Evolutionary conservation across 2,888 invertebrate genomes (phyloP).

Genomic region (Zaprionus obscuricornis): DNA sequence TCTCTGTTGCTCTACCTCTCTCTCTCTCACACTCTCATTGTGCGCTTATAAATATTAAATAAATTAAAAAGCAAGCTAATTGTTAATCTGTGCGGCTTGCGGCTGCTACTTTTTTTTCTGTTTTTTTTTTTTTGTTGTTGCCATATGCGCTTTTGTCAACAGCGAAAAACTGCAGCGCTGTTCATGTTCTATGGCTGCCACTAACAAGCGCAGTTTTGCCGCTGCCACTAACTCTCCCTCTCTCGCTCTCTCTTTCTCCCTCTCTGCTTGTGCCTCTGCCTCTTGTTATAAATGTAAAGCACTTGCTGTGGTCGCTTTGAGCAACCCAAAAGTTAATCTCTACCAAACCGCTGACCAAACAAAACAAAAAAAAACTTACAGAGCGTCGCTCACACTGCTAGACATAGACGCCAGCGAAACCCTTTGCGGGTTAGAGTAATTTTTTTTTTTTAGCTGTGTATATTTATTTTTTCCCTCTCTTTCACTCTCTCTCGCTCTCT

Average conservation of each 20-base stretch:
- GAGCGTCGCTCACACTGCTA: not conserved
- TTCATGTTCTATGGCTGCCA: conserved; percentile 41
- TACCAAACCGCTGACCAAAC: conserved; percentile 73
- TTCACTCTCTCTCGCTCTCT: not conserved
- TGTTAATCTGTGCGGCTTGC: conserved; percentile 73
- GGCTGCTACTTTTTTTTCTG: conserved; percentile 33
- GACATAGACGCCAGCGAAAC: not conserved
- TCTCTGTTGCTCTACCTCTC: not conserved
- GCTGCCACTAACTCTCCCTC: conserved; percentile 29
- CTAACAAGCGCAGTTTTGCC: conserved; percentile 67
- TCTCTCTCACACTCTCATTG: not conserved
- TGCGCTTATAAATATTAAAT: conserved; percentile 70
- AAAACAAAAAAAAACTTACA: too few relatives aligned
- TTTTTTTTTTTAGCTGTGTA: conserved; percentile 33
- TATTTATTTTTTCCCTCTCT: conserved; percentile 25
- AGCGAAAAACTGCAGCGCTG: conserved; percentile 24
- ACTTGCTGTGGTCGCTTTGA: conserved; percentile 77
- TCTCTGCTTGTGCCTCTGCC: conserved; percentile 22
- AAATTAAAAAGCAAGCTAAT: conserved; percentile 69
- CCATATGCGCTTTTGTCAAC: conserved; percentile 61
- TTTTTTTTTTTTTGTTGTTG: conserved; percentile 37
- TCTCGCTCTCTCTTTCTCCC: not conserved
- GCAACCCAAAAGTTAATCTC: conserved; percentile 78
- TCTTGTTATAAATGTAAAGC: conserved; percentile 74
- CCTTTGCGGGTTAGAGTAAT: conserved; percentile 52